These are phyloP conservation scores for Mesocentrotus franciscanus DNA, from an alignment of 53 echinoderm and acorn worm genomes.

Conservation along the genomic window DNA sequence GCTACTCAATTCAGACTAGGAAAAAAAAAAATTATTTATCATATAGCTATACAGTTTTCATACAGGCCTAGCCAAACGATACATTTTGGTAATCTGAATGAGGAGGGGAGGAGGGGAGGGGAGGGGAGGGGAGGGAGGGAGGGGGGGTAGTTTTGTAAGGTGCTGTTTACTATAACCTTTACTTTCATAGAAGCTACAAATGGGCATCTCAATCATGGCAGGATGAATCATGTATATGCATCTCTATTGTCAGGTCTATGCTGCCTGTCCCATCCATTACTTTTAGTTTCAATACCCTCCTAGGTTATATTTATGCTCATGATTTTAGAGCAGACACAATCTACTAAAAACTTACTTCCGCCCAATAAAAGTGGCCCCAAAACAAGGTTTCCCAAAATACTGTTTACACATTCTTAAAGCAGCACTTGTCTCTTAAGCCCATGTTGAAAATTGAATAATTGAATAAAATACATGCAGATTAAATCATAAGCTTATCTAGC, in stretches of 20 bases:
- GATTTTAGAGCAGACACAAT: not conserved
- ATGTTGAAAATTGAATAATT: not conserved
- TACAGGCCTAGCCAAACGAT: too few relatives aligned
- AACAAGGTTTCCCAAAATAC: not conserved
- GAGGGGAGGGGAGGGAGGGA: too few relatives aligned
- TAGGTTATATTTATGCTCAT: not conserved
- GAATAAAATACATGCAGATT: not conserved
- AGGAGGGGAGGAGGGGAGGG: too few relatives aligned
- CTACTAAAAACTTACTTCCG: not conserved
- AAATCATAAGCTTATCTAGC: not conserved
- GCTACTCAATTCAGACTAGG: too few relatives aligned
- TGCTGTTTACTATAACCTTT: too few relatives aligned
- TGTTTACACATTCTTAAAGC: not conserved
- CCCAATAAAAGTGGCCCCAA: not conserved
- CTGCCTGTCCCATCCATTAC: not conserved
- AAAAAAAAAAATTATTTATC: too few relatives aligned
- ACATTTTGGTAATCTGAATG: too few relatives aligned
- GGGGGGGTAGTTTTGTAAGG: too few relatives aligned
- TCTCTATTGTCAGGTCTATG: not conserved
- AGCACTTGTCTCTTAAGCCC: not conserved
- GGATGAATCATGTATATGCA: not conserved
- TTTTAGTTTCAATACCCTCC: not conserved
- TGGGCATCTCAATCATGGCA: not conserved
- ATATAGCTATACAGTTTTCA: too few relatives aligned
- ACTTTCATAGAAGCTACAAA: not conserved